Percentiles rank a stretch among this genome's conserved stretches.
Evolutionary conservation across 2,888 invertebrate genomes (phyloP).

Genomic region (Agrilus cyanescens): DNA sequence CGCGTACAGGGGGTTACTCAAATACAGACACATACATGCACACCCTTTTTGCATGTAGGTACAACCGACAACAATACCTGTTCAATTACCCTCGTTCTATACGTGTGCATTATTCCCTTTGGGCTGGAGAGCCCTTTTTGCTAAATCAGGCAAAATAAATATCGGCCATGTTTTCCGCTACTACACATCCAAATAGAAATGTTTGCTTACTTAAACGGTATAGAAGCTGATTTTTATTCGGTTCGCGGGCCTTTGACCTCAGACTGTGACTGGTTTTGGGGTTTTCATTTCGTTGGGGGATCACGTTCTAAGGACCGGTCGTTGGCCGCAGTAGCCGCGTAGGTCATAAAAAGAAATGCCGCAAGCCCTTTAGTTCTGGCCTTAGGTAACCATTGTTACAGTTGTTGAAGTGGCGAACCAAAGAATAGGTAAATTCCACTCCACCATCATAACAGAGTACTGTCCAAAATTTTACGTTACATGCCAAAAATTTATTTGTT

Average conservation of each 20-base stretch:
- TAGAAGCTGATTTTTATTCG: conserved; percentile 34
- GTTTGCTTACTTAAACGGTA: conserved; percentile 33
- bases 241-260: conserved; percentile 14
- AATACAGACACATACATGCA: background rate
- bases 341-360: conserved; percentile 19
- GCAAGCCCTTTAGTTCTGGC: conserved; percentile 19
- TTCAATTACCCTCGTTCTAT: too few species aligned
- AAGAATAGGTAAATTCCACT: conserved; percentile 1
- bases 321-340: conserved; percentile 16
- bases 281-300: background rate
- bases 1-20: background rate
- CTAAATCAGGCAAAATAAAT: conserved; percentile 32
- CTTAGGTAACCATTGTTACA: conserved; percentile 20
- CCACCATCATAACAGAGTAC: background rate
- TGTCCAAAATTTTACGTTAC: background rate
- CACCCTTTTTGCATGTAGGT: background rate
- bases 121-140: background rate
- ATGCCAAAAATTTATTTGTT: too few species aligned
- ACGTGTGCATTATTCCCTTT: too few species aligned
- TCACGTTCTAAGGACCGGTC: conserved; percentile 9
- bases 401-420: conserved; percentile 19
- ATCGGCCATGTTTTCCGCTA: conserved; percentile 33
- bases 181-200: conserved; percentile 31
- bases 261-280: conserved; percentile 16
- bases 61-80: too few species aligned